Base-by-base conservation (phyloP, 1,140 invertebrate genomes). In the Chironomus striatipennis region DNA sequence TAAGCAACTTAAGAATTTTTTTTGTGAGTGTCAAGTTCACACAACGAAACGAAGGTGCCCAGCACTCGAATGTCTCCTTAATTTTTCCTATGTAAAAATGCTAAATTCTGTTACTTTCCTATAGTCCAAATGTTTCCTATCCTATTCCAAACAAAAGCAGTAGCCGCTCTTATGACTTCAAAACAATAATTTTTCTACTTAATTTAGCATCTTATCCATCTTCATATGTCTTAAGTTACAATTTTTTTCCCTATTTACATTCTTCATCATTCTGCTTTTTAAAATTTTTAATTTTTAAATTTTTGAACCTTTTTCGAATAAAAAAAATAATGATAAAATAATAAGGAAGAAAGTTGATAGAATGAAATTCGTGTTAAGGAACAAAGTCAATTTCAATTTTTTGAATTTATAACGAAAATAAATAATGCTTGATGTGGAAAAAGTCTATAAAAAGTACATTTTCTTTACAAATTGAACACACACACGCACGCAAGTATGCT, bases 301-400 rank as follows among this genome's bases (percentile, higher is more conserved):
- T 34, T 5, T n/a, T n/a, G n/a, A n/a, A n/a, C n/a, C n/a, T n/a
- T n/a, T n/a, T n/a, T n/a, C n/a, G n/a, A n/a, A n/a, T n/a, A n/a
- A 34, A 34, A 34, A 34, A 34, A 34, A 34, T 34, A 34, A 34
- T 34, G 24, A 5, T 34, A 34, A 34, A 34, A 34, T 34, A 34
- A 34, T 34, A 34, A 34, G 24, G 24, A 34, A 34, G 24, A 34
- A 34, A 34, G 24, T 57, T 47, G 43, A 47, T 12, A 47, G 8
- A 47, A 15, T 57, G 47, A 57, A 57, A 57, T 57, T 57, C 47
- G 47, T 57, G 47, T 57, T 57, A 57, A 57, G 47, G 47, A 57
- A 57, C 47, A 57, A 57, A 57, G 47, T n/a, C 12, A 5, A 34
- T 5, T 34, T 34, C n/a, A n/a, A n/a, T n/a, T n/a, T n/a, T n/a